A percentile compares a stretch with the other conserved stretches of the same genome.
Evolutionary conservation across 2,113 vertebrate species (phyloP).

Genomic region (Plestiodon gilberti): DNA sequence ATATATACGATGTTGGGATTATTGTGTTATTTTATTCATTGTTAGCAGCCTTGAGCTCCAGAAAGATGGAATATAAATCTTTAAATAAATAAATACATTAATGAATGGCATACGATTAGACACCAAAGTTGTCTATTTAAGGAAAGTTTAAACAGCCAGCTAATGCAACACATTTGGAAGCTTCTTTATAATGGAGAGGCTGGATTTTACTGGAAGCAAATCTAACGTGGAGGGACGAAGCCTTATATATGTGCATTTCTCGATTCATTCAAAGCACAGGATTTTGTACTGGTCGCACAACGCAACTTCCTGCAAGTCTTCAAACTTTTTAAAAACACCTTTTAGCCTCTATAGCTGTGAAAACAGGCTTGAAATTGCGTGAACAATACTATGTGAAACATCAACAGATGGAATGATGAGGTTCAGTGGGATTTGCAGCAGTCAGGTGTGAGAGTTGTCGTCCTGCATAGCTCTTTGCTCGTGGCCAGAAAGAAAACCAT

Average conservation of each 20-base stretch:
- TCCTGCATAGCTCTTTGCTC: not conserved
- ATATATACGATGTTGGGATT: too few species aligned
- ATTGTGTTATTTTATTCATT: too few species aligned
- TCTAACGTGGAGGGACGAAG: not conserved
- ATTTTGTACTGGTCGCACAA: not conserved
- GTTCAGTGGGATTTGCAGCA: not conserved
- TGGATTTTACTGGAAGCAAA: not conserved
- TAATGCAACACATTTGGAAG: not conserved
- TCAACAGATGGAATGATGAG: not conserved
- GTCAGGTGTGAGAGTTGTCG: not conserved
- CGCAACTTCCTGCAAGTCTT: too few species aligned
- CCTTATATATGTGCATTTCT: not conserved
- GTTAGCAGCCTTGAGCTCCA: too few species aligned
- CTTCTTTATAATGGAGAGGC: not conserved
- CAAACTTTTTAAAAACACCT: too few species aligned
- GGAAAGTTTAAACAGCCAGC: not conserved
- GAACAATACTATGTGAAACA: not conserved
- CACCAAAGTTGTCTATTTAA: not conserved
- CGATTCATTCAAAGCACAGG: not conserved
- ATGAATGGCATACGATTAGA: not conserved
- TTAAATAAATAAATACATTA: not conserved
- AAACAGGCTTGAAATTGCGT: not conserved
- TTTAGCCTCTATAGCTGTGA: not conserved
- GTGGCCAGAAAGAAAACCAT: not conserved
- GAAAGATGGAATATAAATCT: too few species aligned